phyloP scores from a whole-genome alignment of 2,113 vertebrate species.

The Gnathonemus longibarbis region DNA sequence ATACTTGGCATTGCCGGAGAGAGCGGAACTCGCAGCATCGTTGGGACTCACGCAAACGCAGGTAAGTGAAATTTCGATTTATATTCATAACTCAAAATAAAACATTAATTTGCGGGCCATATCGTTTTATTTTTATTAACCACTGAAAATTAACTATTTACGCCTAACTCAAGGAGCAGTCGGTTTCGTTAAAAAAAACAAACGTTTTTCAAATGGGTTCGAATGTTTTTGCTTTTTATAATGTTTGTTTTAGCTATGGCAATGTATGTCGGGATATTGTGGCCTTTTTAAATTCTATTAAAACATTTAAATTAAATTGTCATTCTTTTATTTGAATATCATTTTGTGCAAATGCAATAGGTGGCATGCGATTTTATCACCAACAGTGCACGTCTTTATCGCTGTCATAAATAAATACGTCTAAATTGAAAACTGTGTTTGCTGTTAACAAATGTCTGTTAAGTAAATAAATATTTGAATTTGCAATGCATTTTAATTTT shows the following conservation, averaged over 20 bases:
- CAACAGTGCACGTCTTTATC: neutral
- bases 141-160: neutral
- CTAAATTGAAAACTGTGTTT: neutral
- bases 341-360: neutral
- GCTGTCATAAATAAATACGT: neutral
- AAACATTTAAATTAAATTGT: neutral
- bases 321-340: neutral
- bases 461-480: neutral
- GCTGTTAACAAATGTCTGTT: neutral
- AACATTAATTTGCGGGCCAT: neutral
- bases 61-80: constrained; percentile 59
- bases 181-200: neutral
- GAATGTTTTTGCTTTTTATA: neutral
- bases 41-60: constrained; percentile 98
- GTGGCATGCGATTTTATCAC: neutral
- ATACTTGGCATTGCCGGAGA: constrained; percentile 92
- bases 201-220: neutral
- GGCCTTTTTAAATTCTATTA: neutral
- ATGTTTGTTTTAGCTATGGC: neutral
- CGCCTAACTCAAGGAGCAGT: neutral
- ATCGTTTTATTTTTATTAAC: neutral
- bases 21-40: constrained; percentile 93
- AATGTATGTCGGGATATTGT: neutral
- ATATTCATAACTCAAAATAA: neutral
- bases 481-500: neutral